A percentile compares a stretch with the other conserved stretches of the same genome.
These are phyloP conservation scores for Rutpela maculata DNA, from an alignment of 2,888 invertebrate genomes.

Conservation along the genomic window DNA sequence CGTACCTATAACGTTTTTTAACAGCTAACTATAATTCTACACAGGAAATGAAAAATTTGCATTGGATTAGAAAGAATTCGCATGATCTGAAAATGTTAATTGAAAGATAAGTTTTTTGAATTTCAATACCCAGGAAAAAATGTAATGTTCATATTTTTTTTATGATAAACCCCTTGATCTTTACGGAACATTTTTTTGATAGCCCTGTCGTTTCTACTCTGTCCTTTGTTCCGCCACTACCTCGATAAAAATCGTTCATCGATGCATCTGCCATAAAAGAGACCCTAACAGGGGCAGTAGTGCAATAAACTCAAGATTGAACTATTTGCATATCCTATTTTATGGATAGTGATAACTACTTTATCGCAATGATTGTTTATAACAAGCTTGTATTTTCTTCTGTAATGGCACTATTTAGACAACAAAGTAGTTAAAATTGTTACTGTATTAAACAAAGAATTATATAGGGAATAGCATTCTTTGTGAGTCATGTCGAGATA, in stretches of 20 bases:
- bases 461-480: background rate
- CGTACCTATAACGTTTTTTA: too few species aligned
- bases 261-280: constrained; percentile 1
- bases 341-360: constrained; percentile 1
- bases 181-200: too few species aligned
- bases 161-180: too few species aligned
- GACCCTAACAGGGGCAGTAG: background rate
- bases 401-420: background rate
- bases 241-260: background rate
- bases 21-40: too few species aligned
- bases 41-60: too few species aligned
- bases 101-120: too few species aligned
- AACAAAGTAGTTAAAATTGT: constrained; percentile 10
- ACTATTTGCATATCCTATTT: background rate
- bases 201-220: background rate
- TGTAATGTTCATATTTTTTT: too few species aligned
- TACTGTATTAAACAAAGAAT: background rate
- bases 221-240: background rate
- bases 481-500: too few species aligned
- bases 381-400: background rate
- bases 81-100: too few species aligned
- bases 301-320: constrained; percentile 9
- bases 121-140: too few species aligned
- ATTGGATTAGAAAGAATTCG: too few species aligned
- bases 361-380: constrained; percentile 6